Conservation (phyloP, 2,888 invertebrate genomes). For the Andrena fulva region DNA sequence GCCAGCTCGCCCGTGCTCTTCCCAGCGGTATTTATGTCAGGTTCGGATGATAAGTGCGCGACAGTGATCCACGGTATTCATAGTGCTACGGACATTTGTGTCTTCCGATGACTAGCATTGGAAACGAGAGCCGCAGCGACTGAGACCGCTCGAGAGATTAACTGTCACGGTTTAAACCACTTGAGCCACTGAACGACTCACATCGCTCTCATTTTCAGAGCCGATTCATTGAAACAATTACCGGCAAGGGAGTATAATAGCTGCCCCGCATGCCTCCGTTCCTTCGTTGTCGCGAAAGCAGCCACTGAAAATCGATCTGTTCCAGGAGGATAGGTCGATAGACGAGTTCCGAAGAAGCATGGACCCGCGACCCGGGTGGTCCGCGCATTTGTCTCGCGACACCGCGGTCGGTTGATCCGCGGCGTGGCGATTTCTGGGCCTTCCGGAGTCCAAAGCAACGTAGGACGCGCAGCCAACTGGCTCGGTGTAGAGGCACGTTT, state of each 20-base stretch:
- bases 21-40: no score
- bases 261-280: conserved; percentile 28
- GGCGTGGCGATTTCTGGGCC: conserved; percentile 23
- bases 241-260: background rate
- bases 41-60: no score
- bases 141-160: no score
- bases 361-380: background rate
- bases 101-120: no score
- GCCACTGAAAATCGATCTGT: background rate
- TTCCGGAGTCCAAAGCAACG: conserved; percentile 24
- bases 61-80: no score
- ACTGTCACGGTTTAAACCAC: no score
- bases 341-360: no score
- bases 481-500: conserved; percentile 15
- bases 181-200: background rate
- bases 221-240: background rate
- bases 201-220: no score
- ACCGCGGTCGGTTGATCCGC: conserved; percentile 24
- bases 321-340: no score
- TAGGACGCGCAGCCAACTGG: conserved; percentile 28
- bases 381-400: background rate
- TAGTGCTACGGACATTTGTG: no score
- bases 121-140: no score
- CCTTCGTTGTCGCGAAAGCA: conserved; percentile 17
- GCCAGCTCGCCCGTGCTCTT: no score